phyloP scores from a whole-genome alignment of 2,113 vertebrate genomes.

The Stigmatopora nigra region DNA sequence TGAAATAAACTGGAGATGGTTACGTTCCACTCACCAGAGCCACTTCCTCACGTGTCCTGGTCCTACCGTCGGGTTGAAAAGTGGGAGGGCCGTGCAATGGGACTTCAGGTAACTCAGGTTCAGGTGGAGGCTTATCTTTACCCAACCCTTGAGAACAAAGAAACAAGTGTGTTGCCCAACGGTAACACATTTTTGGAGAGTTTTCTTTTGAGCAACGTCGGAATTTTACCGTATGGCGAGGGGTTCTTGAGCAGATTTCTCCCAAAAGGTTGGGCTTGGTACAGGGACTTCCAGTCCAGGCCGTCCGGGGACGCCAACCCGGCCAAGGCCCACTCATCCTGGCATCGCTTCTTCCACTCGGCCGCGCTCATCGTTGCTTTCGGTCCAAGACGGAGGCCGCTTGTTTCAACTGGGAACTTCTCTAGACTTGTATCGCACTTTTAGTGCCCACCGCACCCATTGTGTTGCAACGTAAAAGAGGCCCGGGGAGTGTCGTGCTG shows the following conservation, averaged over 20 bases:
- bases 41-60: accelerated
- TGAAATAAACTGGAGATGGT: not conserved
- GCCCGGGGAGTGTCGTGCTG: too few relatives aligned
- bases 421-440: not conserved
- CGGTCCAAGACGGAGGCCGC: not conserved
- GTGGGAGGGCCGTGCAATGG: constrained; percentile 45
- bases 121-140: constrained; percentile 56
- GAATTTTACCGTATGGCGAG: constrained; percentile 74
- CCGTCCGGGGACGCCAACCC: constrained; percentile 49
- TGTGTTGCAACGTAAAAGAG: constrained; percentile 1
- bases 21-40: not conserved
- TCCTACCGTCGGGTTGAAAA: constrained; percentile 57
- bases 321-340: constrained; percentile 52
- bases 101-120: constrained; percentile 35
- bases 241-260: constrained; percentile 77
- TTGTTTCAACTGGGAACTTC: constrained; percentile 13
- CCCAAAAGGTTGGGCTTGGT: constrained; percentile 68
- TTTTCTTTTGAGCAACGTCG: too few relatives aligned
- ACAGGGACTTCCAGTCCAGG: constrained; percentile 69
- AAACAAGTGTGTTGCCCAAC: not conserved
- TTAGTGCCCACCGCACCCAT: constrained; percentile 1
- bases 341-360: constrained; percentile 55
- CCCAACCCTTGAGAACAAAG: constrained; percentile 48
- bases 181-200: not conserved
- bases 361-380: constrained; percentile 38